Evolutionary conservation across 2,888 invertebrate species (phyloP), one percentile per base, ranked within the genome.

Genomic region (Crematogaster levior): DNA sequence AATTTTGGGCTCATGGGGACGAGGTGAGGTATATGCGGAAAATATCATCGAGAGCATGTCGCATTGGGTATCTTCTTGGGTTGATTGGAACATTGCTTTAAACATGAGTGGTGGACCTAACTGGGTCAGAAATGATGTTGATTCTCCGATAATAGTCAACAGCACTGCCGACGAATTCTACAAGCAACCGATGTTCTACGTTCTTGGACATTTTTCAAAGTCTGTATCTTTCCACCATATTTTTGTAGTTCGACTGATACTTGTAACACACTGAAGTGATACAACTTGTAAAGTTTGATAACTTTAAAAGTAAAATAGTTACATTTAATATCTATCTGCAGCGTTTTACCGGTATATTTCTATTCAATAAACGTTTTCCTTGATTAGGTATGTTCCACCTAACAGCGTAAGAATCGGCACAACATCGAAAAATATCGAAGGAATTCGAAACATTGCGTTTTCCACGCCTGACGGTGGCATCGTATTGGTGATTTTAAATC

Each of bases 171-270:
- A 96, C 84, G 97, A 98, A 94, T 98, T 98, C 93, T 97, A 97
- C 92, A 98, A 98, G 91, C 98, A 98, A 91, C 98, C 98, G 0
- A 97, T 97, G 96, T 98, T 96, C 94, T 98, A 98, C 93, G 96
- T 96, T 0, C 95, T 98, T 93, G 98, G 97, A 0, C 98, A 98
- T 93, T 97, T 97, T 91, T 79, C 79, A 34, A 79, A 79, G 79
- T 77, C 21, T 6, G 65, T 75, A 30, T n/a, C n/a, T n/a, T n/a
- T n/a, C n/a, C 43, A 60, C 4, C 30, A 0, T 9, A 48, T 2
- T 1, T 48, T 74, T 74, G 21, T 27, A n/a, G 1, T 5, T 60
- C 3, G 9, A n/a, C 30, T 43, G 1, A 15, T 43, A 60, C 7
- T 21, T n/a, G 7, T 7, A 30, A 30, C 15, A n/a, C 30, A 30